These are phyloP conservation scores for Desmodus rotundus DNA, from an alignment of 2,113 vertebrate genomes.

Conservation along the genomic window DNA sequence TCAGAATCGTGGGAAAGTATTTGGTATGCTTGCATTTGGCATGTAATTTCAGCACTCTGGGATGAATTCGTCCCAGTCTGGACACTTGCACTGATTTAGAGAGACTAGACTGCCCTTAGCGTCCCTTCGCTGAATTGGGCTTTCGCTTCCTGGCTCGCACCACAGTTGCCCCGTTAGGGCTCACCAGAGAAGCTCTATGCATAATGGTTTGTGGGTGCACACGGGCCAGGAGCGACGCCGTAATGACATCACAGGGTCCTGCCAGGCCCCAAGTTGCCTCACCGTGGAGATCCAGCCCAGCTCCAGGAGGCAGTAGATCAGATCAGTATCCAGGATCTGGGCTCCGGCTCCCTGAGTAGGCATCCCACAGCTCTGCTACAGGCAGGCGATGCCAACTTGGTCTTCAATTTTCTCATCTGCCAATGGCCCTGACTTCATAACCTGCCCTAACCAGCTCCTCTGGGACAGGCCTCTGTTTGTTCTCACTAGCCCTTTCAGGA, in stretches of 20 bases:
- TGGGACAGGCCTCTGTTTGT: not conserved
- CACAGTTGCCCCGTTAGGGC: accelerated
- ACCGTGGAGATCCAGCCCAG: not conserved
- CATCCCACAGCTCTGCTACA: not conserved
- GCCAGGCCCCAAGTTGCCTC: not conserved
- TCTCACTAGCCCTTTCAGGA: not conserved
- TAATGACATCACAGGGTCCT: not conserved
- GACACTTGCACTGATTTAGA: not conserved
- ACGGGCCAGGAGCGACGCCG: not conserved
- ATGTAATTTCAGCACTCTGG: not conserved
- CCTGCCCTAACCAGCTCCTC: not conserved
- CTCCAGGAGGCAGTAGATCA: not conserved
- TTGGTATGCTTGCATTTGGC: not conserved
- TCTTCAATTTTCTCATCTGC: not conserved
- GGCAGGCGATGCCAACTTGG: not conserved
- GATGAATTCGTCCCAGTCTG: not conserved
- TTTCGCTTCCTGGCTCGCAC: not conserved
- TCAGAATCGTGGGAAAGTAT: not conserved
- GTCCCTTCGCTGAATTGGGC: not conserved
- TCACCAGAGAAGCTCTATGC: not conserved
- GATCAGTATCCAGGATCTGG: not conserved
- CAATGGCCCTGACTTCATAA: not conserved
- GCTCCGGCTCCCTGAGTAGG: not conserved
- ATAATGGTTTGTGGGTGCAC: not conserved
- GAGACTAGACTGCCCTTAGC: not conserved